Percentiles rank a stretch among this genome's conserved stretches.
Conservation (phyloP, 2,888 invertebrate genomes). For the Oithona nana region DNA sequence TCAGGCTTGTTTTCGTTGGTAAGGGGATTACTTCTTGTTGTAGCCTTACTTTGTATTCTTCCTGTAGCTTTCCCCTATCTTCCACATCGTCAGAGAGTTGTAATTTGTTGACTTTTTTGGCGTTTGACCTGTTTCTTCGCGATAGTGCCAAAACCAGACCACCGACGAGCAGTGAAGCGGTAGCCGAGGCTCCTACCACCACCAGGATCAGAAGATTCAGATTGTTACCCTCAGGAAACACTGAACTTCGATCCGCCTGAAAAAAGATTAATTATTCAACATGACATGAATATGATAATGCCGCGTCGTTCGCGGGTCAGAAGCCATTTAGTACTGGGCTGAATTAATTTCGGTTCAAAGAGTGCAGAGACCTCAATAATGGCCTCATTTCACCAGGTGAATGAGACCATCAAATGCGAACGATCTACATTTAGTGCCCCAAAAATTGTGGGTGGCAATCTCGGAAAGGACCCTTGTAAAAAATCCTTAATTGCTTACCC, state of each 20-base stretch:
- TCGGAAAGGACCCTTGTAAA: too few species aligned
- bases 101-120: neutral
- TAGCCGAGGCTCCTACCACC: neutral
- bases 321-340: too few species aligned
- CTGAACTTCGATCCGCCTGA: neutral
- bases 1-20: too few species aligned
- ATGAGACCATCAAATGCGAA: too few species aligned
- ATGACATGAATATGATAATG: too few species aligned
- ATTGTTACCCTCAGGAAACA: constrained; percentile 4
- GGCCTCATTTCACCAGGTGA: too few species aligned
- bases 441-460: neutral
- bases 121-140: neutral
- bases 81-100: neutral
- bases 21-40: too few species aligned
- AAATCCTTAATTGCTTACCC: too few species aligned
- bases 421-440: too few species aligned
- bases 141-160: neutral
- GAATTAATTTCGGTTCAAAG: too few species aligned
- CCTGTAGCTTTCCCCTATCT: neutral
- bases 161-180: neutral
- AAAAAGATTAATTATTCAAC: neutral
- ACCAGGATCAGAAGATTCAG: constrained; percentile 4
- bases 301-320: too few species aligned
- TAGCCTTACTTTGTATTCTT: neutral
- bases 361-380: too few species aligned